These are phyloP conservation scores for Pteromalus puparum DNA, from an alignment of 1,140 invertebrate genomes.

Conservation along the genomic window DNA sequence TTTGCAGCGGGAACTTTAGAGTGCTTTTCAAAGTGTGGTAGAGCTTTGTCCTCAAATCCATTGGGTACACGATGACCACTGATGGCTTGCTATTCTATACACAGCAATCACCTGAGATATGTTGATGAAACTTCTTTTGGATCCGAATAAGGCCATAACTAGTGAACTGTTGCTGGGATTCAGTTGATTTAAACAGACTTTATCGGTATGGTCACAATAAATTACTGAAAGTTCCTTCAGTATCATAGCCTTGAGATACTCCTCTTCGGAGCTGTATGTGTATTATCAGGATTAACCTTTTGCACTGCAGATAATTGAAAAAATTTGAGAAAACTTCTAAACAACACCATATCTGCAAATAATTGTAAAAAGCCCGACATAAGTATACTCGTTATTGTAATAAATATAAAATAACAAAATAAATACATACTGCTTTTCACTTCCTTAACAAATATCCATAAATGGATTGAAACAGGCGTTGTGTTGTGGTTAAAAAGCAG, in stretches of 20 bases:
- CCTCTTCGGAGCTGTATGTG: slow-evolving; percentile 82
- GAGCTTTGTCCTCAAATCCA: slow-evolving; percentile 93
- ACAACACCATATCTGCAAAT: no score
- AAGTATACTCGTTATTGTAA: no score
- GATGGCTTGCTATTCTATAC: slow-evolving; percentile 99
- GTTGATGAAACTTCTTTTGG: slow-evolving; percentile 98
- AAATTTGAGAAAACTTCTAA: no score
- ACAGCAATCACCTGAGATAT: slow-evolving; percentile 99
- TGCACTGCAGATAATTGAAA: no score
- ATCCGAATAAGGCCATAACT: slow-evolving; percentile 97
- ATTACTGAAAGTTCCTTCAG: slow-evolving; percentile 96
- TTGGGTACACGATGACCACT: slow-evolving; percentile 96
- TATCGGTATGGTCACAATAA: slow-evolving; percentile 96
- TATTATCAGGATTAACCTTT: no score
- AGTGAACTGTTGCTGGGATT: slow-evolving; percentile 93
- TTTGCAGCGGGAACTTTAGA: slow-evolving; percentile 93
- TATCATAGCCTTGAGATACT: slow-evolving; percentile 95
- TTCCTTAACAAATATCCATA: no score
- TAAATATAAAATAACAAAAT: no score
- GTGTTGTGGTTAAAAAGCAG: no score
- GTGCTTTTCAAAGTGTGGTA: slow-evolving; percentile 94
- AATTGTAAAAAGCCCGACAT: no score
- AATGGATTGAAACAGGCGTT: no score
- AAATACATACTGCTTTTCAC: no score
- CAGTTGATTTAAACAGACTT: slow-evolving; percentile 92